A percentile compares a stretch with the other conserved stretches of the same genome.
These are phyloP conservation scores for Ctenicera cuprea DNA, from an alignment of 2,888 invertebrate species.

Conservation along the genomic window DNA sequence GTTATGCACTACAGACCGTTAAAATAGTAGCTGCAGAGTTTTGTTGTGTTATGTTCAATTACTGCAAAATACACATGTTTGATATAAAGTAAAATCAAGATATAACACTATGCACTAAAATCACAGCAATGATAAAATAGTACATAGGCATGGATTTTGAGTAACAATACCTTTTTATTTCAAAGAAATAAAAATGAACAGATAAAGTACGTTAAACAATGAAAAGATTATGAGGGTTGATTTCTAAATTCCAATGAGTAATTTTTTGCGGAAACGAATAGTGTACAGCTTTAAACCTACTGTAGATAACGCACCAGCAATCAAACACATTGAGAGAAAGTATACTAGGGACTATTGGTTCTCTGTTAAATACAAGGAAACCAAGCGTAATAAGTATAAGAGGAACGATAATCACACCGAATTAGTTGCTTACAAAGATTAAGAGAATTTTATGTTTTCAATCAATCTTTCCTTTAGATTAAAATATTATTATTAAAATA, in stretches of 20 bases:
- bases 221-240: too few relatives aligned
- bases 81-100: too few relatives aligned
- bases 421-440: slow-evolving; percentile 10
- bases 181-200: too few relatives aligned
- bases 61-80: slow-evolving; percentile 1
- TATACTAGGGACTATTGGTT: slow-evolving; percentile 38
- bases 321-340: slow-evolving; percentile 42
- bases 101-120: too few relatives aligned
- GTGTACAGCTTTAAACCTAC: slow-evolving; percentile 21
- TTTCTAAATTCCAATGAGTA: too few relatives aligned
- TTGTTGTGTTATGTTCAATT: not conserved
- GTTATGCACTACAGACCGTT: slow-evolving; percentile 28
- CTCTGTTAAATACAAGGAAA: slow-evolving; percentile 46
- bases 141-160: too few relatives aligned
- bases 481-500: too few relatives aligned
- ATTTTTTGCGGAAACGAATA: too few relatives aligned
- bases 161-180: too few relatives aligned
- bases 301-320: slow-evolving; percentile 49
- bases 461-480: too few relatives aligned
- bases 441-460: not conserved
- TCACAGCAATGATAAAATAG: too few relatives aligned
- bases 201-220: too few relatives aligned
- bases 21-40: not conserved
- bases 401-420: slow-evolving; percentile 47
- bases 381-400: slow-evolving; percentile 47